Evolutionary conservation across 2,113 vertebrate species (phyloP).

Genomic region (Notiomystis cincta): DNA sequence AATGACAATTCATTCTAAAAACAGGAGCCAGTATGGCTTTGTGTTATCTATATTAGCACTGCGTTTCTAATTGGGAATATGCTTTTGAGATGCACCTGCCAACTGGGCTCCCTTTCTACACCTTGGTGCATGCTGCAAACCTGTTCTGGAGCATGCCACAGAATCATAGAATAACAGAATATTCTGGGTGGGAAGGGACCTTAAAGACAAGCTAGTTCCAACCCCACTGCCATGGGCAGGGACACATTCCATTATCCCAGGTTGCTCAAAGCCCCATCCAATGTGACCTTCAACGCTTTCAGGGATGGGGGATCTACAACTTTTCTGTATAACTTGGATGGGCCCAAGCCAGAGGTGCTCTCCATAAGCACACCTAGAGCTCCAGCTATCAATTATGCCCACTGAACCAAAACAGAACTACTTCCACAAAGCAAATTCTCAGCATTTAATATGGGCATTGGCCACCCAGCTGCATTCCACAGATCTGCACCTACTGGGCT

Average conservation of each 20-base stretch:
- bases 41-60: not conserved
- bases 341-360: not conserved
- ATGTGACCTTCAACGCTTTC: accelerated
- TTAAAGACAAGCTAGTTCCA: not conserved
- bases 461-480: not conserved
- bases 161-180: accelerated
- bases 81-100: not conserved
- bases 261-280: not conserved
- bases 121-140: not conserved
- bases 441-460: not conserved
- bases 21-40: not conserved
- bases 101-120: not conserved
- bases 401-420: not conserved
- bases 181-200: not conserved
- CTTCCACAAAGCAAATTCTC: not conserved
- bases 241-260: not conserved
- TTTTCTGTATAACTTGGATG: not conserved
- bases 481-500: not conserved
- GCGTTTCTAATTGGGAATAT: not conserved
- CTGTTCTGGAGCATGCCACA: not conserved
- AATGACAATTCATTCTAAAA: conserved; percentile 13
- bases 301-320: not conserved
- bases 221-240: not conserved
- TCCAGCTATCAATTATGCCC: not conserved
- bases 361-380: not conserved